Percentiles rank a stretch among this genome's conserved stretches.
These are phyloP conservation scores for Boulengeromyrus knoepffleri DNA, from an alignment of 2,113 vertebrate genomes.

Conservation along the genomic window DNA sequence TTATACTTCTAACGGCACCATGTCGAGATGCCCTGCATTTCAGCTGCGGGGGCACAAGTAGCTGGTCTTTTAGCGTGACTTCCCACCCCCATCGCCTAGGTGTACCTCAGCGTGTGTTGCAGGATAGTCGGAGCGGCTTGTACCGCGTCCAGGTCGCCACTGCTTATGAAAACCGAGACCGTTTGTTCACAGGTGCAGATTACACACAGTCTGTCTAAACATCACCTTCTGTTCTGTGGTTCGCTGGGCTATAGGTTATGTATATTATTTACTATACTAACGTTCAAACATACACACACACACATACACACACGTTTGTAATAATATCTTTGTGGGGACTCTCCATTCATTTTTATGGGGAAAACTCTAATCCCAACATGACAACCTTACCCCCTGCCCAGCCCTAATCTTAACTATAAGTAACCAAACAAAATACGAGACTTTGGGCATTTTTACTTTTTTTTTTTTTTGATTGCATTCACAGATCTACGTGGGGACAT, in stretches of 20 bases:
- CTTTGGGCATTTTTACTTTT: too few species aligned
- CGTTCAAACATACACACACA: too few species aligned
- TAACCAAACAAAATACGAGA: too few species aligned
- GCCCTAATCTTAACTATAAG: background rate
- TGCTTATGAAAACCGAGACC: background rate
- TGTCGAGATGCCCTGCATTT: background rate
- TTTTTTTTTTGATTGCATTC: too few species aligned
- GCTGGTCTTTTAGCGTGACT: background rate
- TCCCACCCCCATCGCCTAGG: background rate
- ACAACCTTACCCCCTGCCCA: background rate
- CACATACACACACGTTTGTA: background rate
- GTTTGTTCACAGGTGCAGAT: background rate
- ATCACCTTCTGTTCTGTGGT: background rate
- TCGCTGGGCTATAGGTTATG: background rate
- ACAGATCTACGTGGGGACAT: background rate
- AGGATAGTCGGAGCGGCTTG: background rate
- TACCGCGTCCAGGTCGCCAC: background rate
- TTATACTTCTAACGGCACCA: background rate
- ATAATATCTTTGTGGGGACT: too few species aligned
- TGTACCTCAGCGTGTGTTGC: background rate
- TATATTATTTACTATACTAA: background rate
- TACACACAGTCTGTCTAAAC: background rate
- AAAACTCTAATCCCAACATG: background rate
- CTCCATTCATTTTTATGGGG: background rate
- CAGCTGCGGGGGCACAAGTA: background rate